Evolutionary conservation across 1,140 invertebrate species (phyloP), one percentile per base, ranked within the genome.

Genomic region (Calycopis cecrops): DNA sequence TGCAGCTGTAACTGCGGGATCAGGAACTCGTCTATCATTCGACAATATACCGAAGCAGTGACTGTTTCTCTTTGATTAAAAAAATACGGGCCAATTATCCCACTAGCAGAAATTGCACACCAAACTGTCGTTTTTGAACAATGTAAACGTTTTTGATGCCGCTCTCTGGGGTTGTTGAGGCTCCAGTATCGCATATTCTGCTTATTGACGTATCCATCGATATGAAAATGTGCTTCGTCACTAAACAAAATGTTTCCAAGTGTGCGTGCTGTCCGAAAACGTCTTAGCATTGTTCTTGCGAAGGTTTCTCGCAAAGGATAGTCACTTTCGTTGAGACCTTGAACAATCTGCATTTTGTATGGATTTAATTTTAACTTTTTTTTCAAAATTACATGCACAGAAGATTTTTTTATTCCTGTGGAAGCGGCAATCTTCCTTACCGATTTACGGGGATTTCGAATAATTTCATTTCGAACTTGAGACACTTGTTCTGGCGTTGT

Each of bases 151-250:
- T 53, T 54, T 51, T 60, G 33, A 38, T 60, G 54, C 9, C 16
- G 17, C 28, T 53, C 21, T 59, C 35, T 52, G 9, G 54, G 57
- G 33, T 52, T 63, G 35, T 10, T 42, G 0, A 44, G n/a, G 18
- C 51, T 49, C 33, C 51, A 57, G 35, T 55, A 52, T 33, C 53
- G 42, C 47, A 56, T 57, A 52, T 57, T 52, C 48, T 57, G 49
- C 47, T 47, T 52, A 54, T 52, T 62, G 9, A 62, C 38, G 47
- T 52, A 57, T 0, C 56, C 56, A 17, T 18, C 28, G 9, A 50
- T 56, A 49, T 59, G 57, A 14, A 54, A 59, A 50, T 59, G 52
- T 17, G n/a, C n/a, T n/a, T n/a, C n/a, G n/a, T n/a, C n/a, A n/a
- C n/a, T n/a, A n/a, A n/a, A n/a, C n/a, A n/a, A 52, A 44, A 7